Evolutionary conservation across 1,140 invertebrate genomes (phyloP).

Genomic region (Dendrolimus punctatus): DNA sequence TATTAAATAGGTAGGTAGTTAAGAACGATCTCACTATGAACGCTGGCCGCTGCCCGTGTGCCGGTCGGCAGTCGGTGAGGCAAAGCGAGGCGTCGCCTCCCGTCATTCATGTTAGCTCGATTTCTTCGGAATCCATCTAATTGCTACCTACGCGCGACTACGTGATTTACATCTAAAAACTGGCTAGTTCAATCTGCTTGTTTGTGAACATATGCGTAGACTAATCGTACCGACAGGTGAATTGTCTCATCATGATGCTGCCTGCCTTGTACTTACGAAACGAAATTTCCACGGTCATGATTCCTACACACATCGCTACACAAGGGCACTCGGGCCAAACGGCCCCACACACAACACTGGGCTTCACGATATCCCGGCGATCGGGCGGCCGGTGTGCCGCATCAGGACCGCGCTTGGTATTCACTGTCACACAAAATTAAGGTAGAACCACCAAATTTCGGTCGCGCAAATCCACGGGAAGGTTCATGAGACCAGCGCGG

Average conservation of each 20-base stretch:
- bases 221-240: slow-evolving; percentile 23
- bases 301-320: slow-evolving; percentile 60
- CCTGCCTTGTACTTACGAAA: slow-evolving; percentile 50
- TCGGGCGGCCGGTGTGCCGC: slow-evolving; percentile 32
- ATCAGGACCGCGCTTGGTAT: slow-evolving; percentile 50
- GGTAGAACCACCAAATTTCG: slow-evolving; percentile 61
- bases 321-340: slow-evolving; percentile 57
- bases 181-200: slow-evolving; percentile 24
- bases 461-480: slow-evolving; percentile 67
- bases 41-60: slow-evolving; percentile 41
- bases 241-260: slow-evolving; percentile 5
- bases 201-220: slow-evolving; percentile 11
- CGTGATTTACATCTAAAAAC: slow-evolving; percentile 27
- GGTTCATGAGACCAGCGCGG: slow-evolving; percentile 64
- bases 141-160: slow-evolving; percentile 29
- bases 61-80: slow-evolving; percentile 38
- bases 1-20: slow-evolving; percentile 24
- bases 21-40: slow-evolving; percentile 30
- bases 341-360: slow-evolving; percentile 59
- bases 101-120: slow-evolving; percentile 48
- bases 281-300: slow-evolving; percentile 56
- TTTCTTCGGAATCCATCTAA: slow-evolving; percentile 34
- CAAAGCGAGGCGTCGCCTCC: slow-evolving; percentile 28
- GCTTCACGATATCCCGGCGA: slow-evolving; percentile 13
- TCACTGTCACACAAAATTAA: slow-evolving; percentile 58